Evolutionary conservation across 2,888 invertebrate genomes (phyloP).

Genomic region (Caenorhabditis sinica): DNA sequence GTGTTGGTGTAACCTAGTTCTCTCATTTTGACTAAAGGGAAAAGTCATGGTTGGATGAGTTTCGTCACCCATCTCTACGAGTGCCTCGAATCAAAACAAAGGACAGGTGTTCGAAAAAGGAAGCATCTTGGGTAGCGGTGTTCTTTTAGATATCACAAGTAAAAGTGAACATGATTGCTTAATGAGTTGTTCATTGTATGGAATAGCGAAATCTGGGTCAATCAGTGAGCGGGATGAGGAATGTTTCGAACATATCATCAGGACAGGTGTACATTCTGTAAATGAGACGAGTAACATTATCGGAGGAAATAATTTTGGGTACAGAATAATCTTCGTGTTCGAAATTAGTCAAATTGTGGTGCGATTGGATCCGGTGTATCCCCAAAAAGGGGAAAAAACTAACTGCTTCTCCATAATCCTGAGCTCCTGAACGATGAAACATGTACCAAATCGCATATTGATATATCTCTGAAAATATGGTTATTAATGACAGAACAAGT

Average conservation of each 20-base stretch:
- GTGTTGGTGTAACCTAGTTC: conserved; percentile 59
- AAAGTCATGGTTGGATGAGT: conserved; percentile 51
- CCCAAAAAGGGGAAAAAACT: too few species aligned
- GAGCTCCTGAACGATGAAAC: too few species aligned
- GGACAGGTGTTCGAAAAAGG: conserved; percentile 42
- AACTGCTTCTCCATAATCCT: too few species aligned
- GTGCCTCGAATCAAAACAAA: conserved; percentile 25
- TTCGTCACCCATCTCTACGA: conserved; percentile 29
- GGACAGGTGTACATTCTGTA: conserved; percentile 7
- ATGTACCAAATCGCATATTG: too few species aligned
- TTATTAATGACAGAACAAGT: too few species aligned
- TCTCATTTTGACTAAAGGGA: conserved; percentile 39
- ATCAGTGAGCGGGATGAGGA: conserved; percentile 14
- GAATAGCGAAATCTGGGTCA: conserved; percentile 25
- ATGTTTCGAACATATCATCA: conserved; percentile 7
- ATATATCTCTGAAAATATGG: too few species aligned
- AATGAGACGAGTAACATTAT: neutral
- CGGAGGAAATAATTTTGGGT: neutral
- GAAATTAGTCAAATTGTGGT: too few species aligned
- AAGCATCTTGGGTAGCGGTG: conserved; percentile 24
- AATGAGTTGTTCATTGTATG: conserved; percentile 40
- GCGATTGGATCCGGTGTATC: too few species aligned
- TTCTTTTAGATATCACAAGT: conserved; percentile 35
- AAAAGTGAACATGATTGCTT: conserved; percentile 45
- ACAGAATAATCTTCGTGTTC: too few species aligned